phyloP scores from a whole-genome alignment of 2,113 vertebrate genomes.

The Brachyhypopomus occidentalis region DNA sequence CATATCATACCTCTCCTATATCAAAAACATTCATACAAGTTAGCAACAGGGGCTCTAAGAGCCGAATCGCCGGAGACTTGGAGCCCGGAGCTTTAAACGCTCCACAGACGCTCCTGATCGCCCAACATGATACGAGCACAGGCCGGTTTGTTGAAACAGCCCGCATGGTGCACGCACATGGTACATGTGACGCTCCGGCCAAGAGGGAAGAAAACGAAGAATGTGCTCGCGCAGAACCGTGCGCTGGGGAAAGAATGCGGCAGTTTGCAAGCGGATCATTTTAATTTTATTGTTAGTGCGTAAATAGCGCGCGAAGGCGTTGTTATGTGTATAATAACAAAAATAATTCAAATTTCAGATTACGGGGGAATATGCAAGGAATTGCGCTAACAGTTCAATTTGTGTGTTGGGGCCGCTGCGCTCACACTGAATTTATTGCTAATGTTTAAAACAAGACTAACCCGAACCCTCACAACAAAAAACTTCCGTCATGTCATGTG shows the following conservation, averaged over 20 bases:
- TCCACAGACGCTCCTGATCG: conserved; percentile 38
- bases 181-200: conserved; percentile 51
- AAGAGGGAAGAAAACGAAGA: background rate
- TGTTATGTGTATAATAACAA: conserved; percentile 2
- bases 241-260: conserved; percentile 43
- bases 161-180: conserved; percentile 62
- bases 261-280: conserved; percentile 34
- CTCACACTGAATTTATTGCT: background rate
- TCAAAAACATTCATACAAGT: background rate
- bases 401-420: background rate
- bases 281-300: conserved; percentile 23
- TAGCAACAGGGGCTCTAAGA: background rate
- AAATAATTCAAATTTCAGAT: background rate
- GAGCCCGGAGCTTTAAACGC: background rate
- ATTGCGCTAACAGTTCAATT: background rate
- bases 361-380: too few species aligned
- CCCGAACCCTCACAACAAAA: too few species aligned
- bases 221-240: conserved; percentile 47
- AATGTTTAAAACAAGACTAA: background rate
- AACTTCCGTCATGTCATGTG: background rate
- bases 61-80: background rate
- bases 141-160: conserved; percentile 56
- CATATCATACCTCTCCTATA: background rate
- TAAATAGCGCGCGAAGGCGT: background rate
- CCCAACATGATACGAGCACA: conserved; percentile 31